These are phyloP conservation scores for Pararge aegeria DNA, from an alignment of 1,140 invertebrate species.

Conservation along the genomic window DNA sequence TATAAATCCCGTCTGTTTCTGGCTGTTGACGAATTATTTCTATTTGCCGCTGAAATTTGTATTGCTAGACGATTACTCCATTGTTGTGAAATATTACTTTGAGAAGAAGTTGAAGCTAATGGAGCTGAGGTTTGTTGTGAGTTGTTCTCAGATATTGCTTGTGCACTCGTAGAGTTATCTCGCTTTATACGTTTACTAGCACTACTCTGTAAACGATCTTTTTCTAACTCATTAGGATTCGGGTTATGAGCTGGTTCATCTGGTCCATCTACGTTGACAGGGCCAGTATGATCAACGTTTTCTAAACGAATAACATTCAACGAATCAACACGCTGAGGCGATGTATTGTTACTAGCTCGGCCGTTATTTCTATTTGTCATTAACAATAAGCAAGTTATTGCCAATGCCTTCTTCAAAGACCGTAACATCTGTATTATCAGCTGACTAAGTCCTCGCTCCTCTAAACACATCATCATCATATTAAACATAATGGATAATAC, in stretches of 20 bases:
- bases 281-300: slow-evolving; percentile 58
- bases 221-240: slow-evolving; percentile 32
- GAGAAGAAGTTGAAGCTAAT: slow-evolving; percentile 15
- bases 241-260: slow-evolving; percentile 42
- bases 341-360: slow-evolving; percentile 37
- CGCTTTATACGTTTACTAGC: slow-evolving; percentile 24
- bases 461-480: slow-evolving; percentile 77
- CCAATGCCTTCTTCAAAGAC: slow-evolving; percentile 70
- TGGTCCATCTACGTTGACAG: slow-evolving; percentile 60
- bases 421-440: slow-evolving; percentile 73
- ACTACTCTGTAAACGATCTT: slow-evolving; percentile 33
- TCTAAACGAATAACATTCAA: slow-evolving; percentile 58
- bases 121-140: slow-evolving; percentile 9
- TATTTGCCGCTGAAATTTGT: slow-evolving; percentile 70
- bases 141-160: slow-evolving; percentile 18
- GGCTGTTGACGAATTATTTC: slow-evolving; percentile 69
- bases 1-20: slow-evolving; percentile 64
- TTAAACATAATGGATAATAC: slow-evolving; percentile 76
- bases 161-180: slow-evolving; percentile 17
- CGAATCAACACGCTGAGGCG: slow-evolving; percentile 46
- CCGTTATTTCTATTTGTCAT: slow-evolving; percentile 59
- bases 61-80: slow-evolving; percentile 71
- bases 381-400: slow-evolving; percentile 71
- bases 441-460: slow-evolving; percentile 67
- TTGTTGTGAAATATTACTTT: slow-evolving; percentile 32